A percentile compares a stretch with the other conserved stretches of the same genome.
phyloP scores from a whole-genome alignment of 2,888 invertebrate species.

The Andrena bicolor region DNA sequence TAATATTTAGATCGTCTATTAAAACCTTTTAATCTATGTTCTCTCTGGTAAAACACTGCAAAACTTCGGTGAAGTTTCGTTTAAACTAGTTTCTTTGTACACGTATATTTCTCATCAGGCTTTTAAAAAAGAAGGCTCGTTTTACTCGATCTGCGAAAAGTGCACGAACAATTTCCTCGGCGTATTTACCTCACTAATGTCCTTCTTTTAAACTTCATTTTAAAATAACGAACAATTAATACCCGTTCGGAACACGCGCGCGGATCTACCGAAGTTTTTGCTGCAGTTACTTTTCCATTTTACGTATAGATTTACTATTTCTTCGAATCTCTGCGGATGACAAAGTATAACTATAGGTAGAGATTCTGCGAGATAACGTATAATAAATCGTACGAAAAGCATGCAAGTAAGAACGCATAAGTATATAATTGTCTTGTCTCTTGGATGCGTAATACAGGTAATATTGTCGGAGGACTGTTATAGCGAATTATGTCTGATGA shows the following conservation, averaged over 20 bases:
- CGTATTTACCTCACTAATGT: background rate
- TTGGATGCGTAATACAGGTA: slow-evolving; percentile 18
- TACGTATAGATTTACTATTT: slow-evolving; percentile 44
- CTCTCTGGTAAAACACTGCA: slow-evolving; percentile 25
- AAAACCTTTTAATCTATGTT: slow-evolving; percentile 44
- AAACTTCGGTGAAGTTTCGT: slow-evolving; percentile 42
- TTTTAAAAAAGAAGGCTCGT: background rate
- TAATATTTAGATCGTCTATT: slow-evolving; percentile 69
- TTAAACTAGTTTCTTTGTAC: background rate
- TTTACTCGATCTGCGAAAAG: background rate
- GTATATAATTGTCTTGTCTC: slow-evolving; percentile 28
- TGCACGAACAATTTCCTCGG: slow-evolving; percentile 3
- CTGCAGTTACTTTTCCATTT: slow-evolving; percentile 49
- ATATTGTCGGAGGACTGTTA: slow-evolving; percentile 9
- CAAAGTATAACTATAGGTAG: slow-evolving; percentile 36
- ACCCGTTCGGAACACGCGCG: background rate
- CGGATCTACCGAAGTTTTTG: slow-evolving; percentile 44
- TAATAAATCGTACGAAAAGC: slow-evolving; percentile 38
- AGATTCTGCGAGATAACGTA: slow-evolving; percentile 36
- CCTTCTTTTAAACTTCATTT: background rate
- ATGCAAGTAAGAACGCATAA: slow-evolving; percentile 38
- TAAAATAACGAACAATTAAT: background rate
- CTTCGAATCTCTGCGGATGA: slow-evolving; percentile 51
- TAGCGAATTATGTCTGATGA: background rate
- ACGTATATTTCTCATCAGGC: background rate